Evolutionary conservation across 2,797 vertebrate genomes (phyloP), one percentile per base, ranked within the genome.

Genomic region (Eupleurogrammus muticus): DNA sequence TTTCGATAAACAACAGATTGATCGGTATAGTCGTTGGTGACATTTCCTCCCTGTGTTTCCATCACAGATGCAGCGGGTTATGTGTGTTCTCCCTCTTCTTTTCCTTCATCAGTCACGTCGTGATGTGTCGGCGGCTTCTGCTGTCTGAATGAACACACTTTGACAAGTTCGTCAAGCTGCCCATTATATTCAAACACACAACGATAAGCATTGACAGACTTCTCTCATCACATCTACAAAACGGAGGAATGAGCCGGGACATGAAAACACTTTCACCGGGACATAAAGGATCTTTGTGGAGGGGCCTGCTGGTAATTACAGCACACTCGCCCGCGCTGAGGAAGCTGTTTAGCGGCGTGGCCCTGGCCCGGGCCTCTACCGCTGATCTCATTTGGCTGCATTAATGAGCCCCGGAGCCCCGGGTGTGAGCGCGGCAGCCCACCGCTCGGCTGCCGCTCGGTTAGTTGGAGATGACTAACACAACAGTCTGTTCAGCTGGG

Each of bases 311-410:
- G 79, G 82, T 89, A 90, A 93, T 93, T 91, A 86, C 80, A 57
- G 62, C 79, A 86, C 87, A 82, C 83, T 70, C 88, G 69, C 84
- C 82, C 48, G 89, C 92, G 94, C 94, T 94, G 94, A 94, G 94
- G 93, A 94, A 93, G 94, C 93, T 94, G 91, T 96, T 96, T 95
- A 95, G 93, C 93, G 90, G 93, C 93, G 91, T 94, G 93, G 88
- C 87, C 84, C 80, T 75, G 90, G 95, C 94, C 94, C 90, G 93
- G 94, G 92, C 95, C 95, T 95, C 94, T 93, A 92, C 94, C 89
- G 94, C 96, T 96, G 96, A 97, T 97, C 96, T 97, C 95, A 97
- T 97, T 97, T 96, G 95, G 94, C 93, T 92, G 96, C 95, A 96
- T 96, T 97, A 97, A 97, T 97, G 79, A 87, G 88, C 75, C 24